A percentile compares a stretch with the other conserved stretches of the same genome.
phyloP scores from a whole-genome alignment of 2,113 vertebrate species.

The Labrus mixtus region DNA sequence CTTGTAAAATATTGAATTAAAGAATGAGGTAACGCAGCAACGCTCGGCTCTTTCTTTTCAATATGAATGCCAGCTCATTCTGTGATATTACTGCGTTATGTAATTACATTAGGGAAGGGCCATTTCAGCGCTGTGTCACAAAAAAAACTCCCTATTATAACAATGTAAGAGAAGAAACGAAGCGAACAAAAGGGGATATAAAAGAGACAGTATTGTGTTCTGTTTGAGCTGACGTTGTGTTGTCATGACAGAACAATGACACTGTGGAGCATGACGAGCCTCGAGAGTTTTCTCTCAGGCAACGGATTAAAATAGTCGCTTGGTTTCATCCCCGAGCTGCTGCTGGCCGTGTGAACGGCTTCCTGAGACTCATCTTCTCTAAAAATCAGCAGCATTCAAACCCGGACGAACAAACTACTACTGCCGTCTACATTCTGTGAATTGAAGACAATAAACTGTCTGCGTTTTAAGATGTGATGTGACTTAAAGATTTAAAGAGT shows the following conservation, averaged over 20 bases:
- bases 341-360: neutral
- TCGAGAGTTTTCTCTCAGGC: conserved; percentile 18
- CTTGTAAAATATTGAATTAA: too few relatives aligned
- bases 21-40: neutral
- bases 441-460: too few relatives aligned
- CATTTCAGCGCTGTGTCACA: neutral
- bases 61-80: neutral
- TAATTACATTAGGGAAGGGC: neutral
- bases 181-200: neutral
- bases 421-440: too few relatives aligned
- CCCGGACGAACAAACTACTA: neutral
- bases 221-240: neutral
- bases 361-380: neutral
- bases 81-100: neutral
- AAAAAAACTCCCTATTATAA: neutral
- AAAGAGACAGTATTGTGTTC: neutral
- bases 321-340: neutral
- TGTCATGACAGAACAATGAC: conserved; percentile 7
- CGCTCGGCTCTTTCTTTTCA: neutral
- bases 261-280: neutral
- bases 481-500: too few relatives aligned
- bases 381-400: neutral
- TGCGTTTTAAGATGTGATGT: too few relatives aligned
- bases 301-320: conserved; percentile 22
- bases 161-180: neutral